Conservation (phyloP, 2,888 invertebrate genomes). For the Agrochola macilenta region DNA sequence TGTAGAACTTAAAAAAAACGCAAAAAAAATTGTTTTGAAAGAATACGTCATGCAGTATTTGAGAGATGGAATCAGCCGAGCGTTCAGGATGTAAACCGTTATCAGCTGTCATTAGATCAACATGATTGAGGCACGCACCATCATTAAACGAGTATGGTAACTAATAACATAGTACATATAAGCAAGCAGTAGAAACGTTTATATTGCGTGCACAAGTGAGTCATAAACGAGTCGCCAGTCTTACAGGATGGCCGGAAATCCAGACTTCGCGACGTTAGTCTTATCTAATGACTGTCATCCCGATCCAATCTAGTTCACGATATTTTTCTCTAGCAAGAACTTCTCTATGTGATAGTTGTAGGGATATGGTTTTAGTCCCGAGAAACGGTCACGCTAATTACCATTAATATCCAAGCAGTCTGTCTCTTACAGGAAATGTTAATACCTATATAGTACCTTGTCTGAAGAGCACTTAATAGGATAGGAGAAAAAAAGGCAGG, state of each 20-base stretch:
- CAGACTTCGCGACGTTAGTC: constrained; percentile 71
- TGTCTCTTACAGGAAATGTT: constrained; percentile 74
- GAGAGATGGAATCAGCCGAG: background rate
- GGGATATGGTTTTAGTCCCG: constrained; percentile 49
- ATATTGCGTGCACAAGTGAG: constrained; percentile 67
- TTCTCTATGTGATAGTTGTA: constrained; percentile 58
- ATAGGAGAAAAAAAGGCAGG: background rate
- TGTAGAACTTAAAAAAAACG: background rate
- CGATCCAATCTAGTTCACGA: constrained; percentile 73
- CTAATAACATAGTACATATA: constrained; percentile 59
- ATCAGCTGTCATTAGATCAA: constrained; percentile 77
- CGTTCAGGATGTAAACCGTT: constrained; percentile 61
- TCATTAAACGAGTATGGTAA: constrained; percentile 71
- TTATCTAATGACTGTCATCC: constrained; percentile 73
- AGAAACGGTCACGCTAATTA: constrained; percentile 75
- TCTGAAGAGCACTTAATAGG: constrained; percentile 25
- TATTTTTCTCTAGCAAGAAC: constrained; percentile 74
- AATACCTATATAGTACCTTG: constrained; percentile 62
- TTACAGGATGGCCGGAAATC: constrained; percentile 80
- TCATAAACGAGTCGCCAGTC: constrained; percentile 69
- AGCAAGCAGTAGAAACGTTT: constrained; percentile 53
- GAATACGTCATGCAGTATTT: background rate
- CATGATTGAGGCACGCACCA: constrained; percentile 76
- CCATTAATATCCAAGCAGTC: constrained; percentile 64
- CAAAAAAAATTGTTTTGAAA: background rate